These are phyloP conservation scores for Parnassius glacialis DNA, from an alignment of 2,888 invertebrate genomes.

Conservation along the genomic window DNA sequence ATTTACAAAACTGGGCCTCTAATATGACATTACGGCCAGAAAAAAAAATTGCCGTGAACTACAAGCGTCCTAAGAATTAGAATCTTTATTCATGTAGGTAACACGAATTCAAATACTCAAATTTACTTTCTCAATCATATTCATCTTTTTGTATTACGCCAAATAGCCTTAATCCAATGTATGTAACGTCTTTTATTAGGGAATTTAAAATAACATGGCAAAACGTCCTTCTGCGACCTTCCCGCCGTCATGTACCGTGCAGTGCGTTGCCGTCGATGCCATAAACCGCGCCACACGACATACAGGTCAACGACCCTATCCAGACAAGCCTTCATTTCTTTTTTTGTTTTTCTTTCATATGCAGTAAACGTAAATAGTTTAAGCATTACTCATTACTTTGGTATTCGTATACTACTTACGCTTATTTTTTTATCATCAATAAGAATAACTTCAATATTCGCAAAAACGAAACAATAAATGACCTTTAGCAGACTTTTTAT, in stretches of 20 bases:
- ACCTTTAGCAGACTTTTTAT: neutral
- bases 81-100: too few relatives aligned
- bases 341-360: conserved; percentile 15
- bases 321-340: conserved; percentile 32
- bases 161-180: too few relatives aligned
- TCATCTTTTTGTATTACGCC: too few relatives aligned
- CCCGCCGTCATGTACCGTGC: conserved; percentile 40
- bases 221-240: conserved; percentile 46
- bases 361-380: conserved; percentile 3
- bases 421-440: too few relatives aligned
- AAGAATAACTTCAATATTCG: too few relatives aligned
- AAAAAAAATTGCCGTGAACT: too few relatives aligned
- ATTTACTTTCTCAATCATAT: too few relatives aligned
- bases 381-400: conserved; percentile 3
- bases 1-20: too few relatives aligned
- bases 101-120: too few relatives aligned
- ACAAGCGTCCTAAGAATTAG: too few relatives aligned
- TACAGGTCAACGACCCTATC: conserved; percentile 37
- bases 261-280: conserved; percentile 37
- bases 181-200: too few relatives aligned
- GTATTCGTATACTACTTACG: neutral
- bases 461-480: neutral
- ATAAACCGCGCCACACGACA: conserved; percentile 37
- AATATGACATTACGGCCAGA: too few relatives aligned
- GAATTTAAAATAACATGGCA: conserved; percentile 16